Percentiles rank a stretch among this genome's conserved stretches.
phyloP scores from a whole-genome alignment of 2,888 invertebrate genomes.

The Carabus problematicus region DNA sequence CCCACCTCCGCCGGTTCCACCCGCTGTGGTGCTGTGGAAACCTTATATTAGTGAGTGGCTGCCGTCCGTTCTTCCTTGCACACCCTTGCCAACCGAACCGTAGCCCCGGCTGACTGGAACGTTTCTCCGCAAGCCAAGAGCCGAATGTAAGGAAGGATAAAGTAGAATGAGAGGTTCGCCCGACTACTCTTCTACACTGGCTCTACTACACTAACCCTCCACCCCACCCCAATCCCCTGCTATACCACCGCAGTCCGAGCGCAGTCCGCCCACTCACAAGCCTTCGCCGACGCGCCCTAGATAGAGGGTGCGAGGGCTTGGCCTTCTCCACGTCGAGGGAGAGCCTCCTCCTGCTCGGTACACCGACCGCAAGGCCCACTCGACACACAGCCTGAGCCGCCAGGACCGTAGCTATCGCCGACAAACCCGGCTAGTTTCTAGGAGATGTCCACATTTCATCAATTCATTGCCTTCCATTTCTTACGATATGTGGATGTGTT shows the following conservation, averaged over 20 bases:
- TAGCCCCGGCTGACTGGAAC: slow-evolving; percentile 31
- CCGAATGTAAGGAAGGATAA: slow-evolving; percentile 8
- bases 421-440: too few relatives aligned
- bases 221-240: not conserved
- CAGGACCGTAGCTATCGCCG: too few relatives aligned
- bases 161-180: slow-evolving; percentile 43
- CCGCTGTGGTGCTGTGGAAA: too few relatives aligned
- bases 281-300: slow-evolving; percentile 30
- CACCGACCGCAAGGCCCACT: too few relatives aligned
- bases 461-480: too few relatives aligned
- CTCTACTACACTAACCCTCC: not conserved
- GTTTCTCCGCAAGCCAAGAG: not conserved
- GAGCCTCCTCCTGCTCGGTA: too few relatives aligned
- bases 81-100: slow-evolving; percentile 33
- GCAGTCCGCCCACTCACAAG: not conserved
- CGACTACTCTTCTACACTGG: slow-evolving; percentile 31
- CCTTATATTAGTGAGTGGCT: slow-evolving; percentile 52
- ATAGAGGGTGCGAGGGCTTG: not conserved
- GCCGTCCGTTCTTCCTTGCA: slow-evolving; percentile 49
- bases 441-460: too few relatives aligned
- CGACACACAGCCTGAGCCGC: too few relatives aligned
- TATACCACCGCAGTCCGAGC: not conserved
- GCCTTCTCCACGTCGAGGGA: not conserved
- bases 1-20: too few relatives aligned
- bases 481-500: too few relatives aligned